Evolutionary conservation across 2,797 vertebrate species (phyloP).

Genomic region (Sus cebifrons): DNA sequence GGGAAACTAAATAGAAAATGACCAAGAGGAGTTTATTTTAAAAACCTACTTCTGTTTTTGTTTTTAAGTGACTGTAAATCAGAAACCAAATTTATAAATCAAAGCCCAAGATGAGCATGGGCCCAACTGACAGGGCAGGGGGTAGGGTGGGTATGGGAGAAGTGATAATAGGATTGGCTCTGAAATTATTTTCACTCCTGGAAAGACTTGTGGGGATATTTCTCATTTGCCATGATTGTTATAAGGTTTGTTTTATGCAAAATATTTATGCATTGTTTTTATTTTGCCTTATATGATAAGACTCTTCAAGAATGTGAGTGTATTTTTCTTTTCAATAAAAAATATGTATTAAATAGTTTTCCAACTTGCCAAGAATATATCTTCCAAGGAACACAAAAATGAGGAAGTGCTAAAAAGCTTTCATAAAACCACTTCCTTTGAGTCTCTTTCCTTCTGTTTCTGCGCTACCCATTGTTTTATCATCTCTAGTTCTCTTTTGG

Average conservation of each 20-base stretch:
- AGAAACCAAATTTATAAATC: neutral
- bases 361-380: neutral
- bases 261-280: neutral
- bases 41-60: constrained; percentile 20
- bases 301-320: neutral
- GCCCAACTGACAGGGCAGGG: neutral
- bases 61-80: neutral
- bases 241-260: neutral
- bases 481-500: neutral
- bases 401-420: neutral
- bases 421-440: neutral
- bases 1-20: constrained; percentile 13
- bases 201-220: neutral
- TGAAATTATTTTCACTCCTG: neutral
- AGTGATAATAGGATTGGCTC: fast-evolving
- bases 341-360: neutral
- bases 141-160: no score
- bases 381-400: neutral
- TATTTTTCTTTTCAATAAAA: constrained; percentile 32
- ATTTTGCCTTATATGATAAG: neutral
- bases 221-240: neutral
- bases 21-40: neutral
- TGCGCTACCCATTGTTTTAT: neutral
- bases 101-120: neutral
- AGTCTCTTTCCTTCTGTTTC: neutral